Conservation (phyloP, 1,140 invertebrate genomes). For the Procambarus clarkii region DNA sequence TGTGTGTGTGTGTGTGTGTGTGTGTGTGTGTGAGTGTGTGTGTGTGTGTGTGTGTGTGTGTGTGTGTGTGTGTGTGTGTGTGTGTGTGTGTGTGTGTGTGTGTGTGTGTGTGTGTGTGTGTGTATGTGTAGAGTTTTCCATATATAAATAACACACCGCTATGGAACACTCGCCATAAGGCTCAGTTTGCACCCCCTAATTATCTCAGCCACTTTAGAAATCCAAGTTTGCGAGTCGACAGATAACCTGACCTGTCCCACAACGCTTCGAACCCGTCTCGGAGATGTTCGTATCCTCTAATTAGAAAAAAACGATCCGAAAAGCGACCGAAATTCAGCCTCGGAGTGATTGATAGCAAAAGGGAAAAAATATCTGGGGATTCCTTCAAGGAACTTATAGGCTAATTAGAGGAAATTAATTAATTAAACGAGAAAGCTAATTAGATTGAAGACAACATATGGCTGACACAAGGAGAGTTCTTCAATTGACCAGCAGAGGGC, state of each 20-base stretch:
- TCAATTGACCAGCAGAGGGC: not conserved
- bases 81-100: too few species aligned
- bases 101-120: too few species aligned
- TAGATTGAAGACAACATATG: constrained; percentile 10
- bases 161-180: too few species aligned
- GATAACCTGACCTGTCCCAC: not conserved
- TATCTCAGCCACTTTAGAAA: not conserved
- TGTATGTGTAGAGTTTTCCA: too few species aligned
- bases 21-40: too few species aligned
- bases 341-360: not conserved
- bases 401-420: constrained; percentile 47
- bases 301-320: not conserved
- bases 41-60: too few species aligned
- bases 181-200: not conserved
- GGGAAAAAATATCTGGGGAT: not conserved
- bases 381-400: constrained; percentile 30
- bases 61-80: too few species aligned
- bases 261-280: not conserved
- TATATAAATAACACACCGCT: too few species aligned
- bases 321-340: not conserved
- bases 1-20: too few species aligned
- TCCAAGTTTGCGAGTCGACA: constrained; percentile 7
- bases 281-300: not conserved
- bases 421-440: constrained; percentile 25
- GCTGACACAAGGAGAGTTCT: not conserved